These are phyloP conservation scores for Hestina assimilis DNA, from an alignment of 1,140 invertebrate genomes.

Conservation along the genomic window DNA sequence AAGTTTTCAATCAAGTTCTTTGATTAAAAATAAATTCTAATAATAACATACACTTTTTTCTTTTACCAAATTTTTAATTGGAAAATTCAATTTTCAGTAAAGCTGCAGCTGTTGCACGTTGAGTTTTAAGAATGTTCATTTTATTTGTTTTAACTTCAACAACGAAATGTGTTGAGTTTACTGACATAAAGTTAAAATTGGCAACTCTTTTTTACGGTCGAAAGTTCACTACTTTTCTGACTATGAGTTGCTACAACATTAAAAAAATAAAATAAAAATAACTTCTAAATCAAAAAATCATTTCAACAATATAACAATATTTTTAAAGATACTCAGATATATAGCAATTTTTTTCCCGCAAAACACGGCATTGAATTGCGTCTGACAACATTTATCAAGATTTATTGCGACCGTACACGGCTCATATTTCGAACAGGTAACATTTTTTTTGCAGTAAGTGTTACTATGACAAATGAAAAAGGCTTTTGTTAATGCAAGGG, in stretches of 20 bases:
- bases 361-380: background rate
- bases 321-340: too few relatives aligned
- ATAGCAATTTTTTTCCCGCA: too few relatives aligned
- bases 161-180: background rate
- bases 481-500: slow-evolving; percentile 6
- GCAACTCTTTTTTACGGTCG: background rate
- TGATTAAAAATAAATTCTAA: too few relatives aligned
- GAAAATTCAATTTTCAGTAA: background rate
- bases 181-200: slow-evolving; percentile 3
- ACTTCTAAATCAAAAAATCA: too few relatives aligned
- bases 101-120: slow-evolving; percentile 3
- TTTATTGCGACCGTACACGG: slow-evolving; percentile 9
- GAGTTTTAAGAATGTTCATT: background rate
- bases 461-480: slow-evolving; percentile 16
- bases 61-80: background rate
- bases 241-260: too few relatives aligned
- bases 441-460: slow-evolving; percentile 15
- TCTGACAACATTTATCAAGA: background rate
- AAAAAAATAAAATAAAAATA: too few relatives aligned
- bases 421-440: slow-evolving; percentile 16
- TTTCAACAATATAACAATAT: too few relatives aligned
- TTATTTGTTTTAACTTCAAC: background rate
- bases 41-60: too few relatives aligned
- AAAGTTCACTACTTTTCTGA: too few relatives aligned
- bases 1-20: too few relatives aligned